Evolutionary conservation across 1,140 invertebrate species (phyloP), one percentile per base, ranked within the genome.

Genomic region (Zaprionus ghesquierei): DNA sequence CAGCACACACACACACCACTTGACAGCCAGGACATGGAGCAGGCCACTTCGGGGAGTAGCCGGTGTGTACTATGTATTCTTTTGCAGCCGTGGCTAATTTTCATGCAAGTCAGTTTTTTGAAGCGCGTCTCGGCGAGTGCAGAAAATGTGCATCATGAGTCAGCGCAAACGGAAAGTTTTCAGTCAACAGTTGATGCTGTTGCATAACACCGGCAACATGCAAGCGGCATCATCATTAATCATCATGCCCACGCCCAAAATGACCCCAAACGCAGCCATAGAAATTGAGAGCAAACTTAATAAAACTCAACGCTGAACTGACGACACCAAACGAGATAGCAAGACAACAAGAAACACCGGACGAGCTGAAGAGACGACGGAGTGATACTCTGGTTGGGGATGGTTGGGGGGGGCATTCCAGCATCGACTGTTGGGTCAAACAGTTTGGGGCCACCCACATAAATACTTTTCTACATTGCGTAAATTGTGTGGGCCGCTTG

Each of bases 221-320:
- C n/a, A n/a, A n/a, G 55, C 58, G 74, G 77, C 73, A 66, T 55
- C 69, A 81, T 69, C 82, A 86, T 82, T 86, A 86, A 89, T 86
- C 84, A 89, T 41, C 10, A 22, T 18, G 53, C n/a, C 63, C 63
- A 64, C 56, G 69, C 61, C 60, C 35, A 58, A 77, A 54, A 27
- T 59, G 61, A 75, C 73, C 66, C 41, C 25, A 69, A 79, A 79
- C 60, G 72, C 69, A 77, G 65, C 63, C 73, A 65, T 65, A 76
- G 64, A 73, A 75, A 77, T 85, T 66, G 69, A 68, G 51, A 54
- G 60, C 68, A 38, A 46, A 29, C 10, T 33, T 49, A 66, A 72
- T 66, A 33, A 59, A 68, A 41, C 61, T 50, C 22, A 44, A 15
- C 22, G 10, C 10, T 13, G 23, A n/a, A n/a, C 23, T 29, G 15